Evolutionary conservation across 1,140 invertebrate genomes (phyloP).

Genomic region (Caenorhabditis briggsae): DNA sequence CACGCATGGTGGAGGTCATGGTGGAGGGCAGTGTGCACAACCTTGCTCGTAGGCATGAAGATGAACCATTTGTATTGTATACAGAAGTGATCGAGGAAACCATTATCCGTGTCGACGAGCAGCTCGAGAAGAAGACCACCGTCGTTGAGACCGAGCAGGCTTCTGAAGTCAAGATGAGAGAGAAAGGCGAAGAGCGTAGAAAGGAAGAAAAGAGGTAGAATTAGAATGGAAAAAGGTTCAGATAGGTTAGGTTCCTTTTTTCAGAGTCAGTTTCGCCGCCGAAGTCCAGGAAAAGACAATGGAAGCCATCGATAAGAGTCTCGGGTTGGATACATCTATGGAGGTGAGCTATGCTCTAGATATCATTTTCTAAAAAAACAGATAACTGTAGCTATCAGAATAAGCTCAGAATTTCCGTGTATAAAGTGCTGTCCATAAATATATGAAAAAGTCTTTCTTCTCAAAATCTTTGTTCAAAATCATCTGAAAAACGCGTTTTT

Average conservation of each 20-base stretch:
- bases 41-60: conserved; percentile 60
- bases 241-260: conserved; percentile 31
- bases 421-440: no score
- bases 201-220: conserved; percentile 68
- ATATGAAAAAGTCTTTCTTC: no score
- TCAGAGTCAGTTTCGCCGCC: conserved; percentile 76
- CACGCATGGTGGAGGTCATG: conserved; percentile 68
- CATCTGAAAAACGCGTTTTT: no score
- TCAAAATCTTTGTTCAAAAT: no score
- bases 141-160: conserved; percentile 64
- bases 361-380: no score
- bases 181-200: conserved; percentile 46
- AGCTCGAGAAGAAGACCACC: conserved; percentile 59
- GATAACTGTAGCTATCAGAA: no score
- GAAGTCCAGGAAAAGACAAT: conserved; percentile 75
- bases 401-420: no score
- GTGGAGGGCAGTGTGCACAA: conserved; percentile 68
- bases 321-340: conserved; percentile 70
- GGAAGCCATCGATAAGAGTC: conserved; percentile 57
- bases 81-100: conserved; percentile 70
- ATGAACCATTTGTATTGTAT: conserved; percentile 65
- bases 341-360: conserved; percentile 27
- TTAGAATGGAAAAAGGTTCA: neutral
- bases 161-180: conserved; percentile 59
- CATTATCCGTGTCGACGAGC: conserved; percentile 69